A percentile compares a stretch with the other conserved stretches of the same genome.
phyloP scores from a whole-genome alignment of 2,888 invertebrate genomes.

The Clunio marinus region DNA sequence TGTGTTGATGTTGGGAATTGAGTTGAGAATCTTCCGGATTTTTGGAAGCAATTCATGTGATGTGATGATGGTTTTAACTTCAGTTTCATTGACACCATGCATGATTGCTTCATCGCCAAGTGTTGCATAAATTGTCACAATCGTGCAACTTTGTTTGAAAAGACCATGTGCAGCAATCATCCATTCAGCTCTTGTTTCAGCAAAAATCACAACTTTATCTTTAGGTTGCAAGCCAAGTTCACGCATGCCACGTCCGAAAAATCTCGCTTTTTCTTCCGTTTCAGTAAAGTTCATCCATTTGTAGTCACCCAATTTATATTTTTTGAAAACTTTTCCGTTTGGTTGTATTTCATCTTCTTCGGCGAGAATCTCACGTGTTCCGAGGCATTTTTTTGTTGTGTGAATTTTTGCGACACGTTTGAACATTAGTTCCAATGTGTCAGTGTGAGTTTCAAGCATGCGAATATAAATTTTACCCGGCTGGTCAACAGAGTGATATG shows the following conservation, averaged over 20 bases:
- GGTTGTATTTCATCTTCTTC: slow-evolving; percentile 93
- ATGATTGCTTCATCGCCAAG: slow-evolving; percentile 94
- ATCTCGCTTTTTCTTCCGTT: slow-evolving; percentile 65
- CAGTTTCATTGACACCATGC: slow-evolving; percentile 95
- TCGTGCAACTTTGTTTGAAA: slow-evolving; percentile 90
- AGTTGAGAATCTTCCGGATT: slow-evolving; percentile 70
- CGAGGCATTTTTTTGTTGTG: slow-evolving; percentile 72
- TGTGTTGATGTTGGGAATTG: slow-evolving; percentile 71
- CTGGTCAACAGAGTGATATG: slow-evolving; percentile 66
- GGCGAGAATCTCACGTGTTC: slow-evolving; percentile 82
- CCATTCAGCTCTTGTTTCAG: slow-evolving; percentile 98
- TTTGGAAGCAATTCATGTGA: slow-evolving; percentile 88
- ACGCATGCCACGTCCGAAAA: slow-evolving; percentile 80
- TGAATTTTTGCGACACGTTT: slow-evolving; percentile 71
- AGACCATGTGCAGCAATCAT: slow-evolving; percentile 93
- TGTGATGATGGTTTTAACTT: slow-evolving; percentile 89
- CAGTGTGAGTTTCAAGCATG: slow-evolving; percentile 70
- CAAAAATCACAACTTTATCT: slow-evolving; percentile 85
- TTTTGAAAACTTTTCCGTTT: slow-evolving; percentile 93
- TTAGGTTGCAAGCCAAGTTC: slow-evolving; percentile 70
- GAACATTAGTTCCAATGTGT: slow-evolving; percentile 80
- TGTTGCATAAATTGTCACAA: slow-evolving; percentile 96
- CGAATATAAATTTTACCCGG: slow-evolving; percentile 68
- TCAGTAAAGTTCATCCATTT: slow-evolving; percentile 81
- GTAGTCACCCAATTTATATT: slow-evolving; percentile 92